Percentiles rank a stretch among this genome's conserved stretches.
phyloP scores from a whole-genome alignment of 2,797 vertebrate genomes.

The Acipenser oxyrinchus region DNA sequence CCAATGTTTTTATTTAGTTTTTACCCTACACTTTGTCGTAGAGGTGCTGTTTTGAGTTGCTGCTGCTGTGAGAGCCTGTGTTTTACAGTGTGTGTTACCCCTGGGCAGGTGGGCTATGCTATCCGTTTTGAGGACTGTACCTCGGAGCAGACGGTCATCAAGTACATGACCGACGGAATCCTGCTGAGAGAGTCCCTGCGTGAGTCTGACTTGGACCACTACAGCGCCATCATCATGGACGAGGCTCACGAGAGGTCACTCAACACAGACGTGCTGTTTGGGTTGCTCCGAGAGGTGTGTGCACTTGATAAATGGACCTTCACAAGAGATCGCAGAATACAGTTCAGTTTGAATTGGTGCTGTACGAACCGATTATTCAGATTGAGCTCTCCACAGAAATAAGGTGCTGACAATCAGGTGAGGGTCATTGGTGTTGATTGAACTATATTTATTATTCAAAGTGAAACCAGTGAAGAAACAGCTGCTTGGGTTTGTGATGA shows the following conservation, averaged over 20 bases:
- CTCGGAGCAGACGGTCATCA: conserved; percentile 88
- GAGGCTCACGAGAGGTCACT: conserved; percentile 94
- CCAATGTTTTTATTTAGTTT: too few species aligned
- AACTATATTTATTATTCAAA: neutral
- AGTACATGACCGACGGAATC: conserved; percentile 98
- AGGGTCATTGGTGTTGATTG: too few species aligned
- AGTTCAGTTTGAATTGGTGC: too few species aligned
- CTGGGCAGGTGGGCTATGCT: conserved; percentile 84
- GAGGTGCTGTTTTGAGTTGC: too few species aligned
- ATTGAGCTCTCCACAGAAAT: too few species aligned
- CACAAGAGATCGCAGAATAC: neutral
- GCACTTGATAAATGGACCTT: neutral
- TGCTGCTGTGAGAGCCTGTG: neutral
- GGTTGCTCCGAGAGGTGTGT: conserved; percentile 86
- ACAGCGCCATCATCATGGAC: conserved; percentile 97
- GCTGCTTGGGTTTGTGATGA: too few species aligned
- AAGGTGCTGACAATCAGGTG: too few species aligned
- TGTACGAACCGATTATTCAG: too few species aligned
- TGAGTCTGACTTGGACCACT: conserved; percentile 93
- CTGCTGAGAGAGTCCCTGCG: conserved; percentile 89
- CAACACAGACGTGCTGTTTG: conserved; percentile 93
- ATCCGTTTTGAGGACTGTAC: conserved; percentile 98
- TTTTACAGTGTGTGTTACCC: neutral
- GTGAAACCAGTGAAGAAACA: too few species aligned
- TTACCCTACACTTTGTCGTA: too few species aligned